Base-by-base conservation (phyloP, 2,888 invertebrate genomes). In the Nephrotoma appendiculata region DNA sequence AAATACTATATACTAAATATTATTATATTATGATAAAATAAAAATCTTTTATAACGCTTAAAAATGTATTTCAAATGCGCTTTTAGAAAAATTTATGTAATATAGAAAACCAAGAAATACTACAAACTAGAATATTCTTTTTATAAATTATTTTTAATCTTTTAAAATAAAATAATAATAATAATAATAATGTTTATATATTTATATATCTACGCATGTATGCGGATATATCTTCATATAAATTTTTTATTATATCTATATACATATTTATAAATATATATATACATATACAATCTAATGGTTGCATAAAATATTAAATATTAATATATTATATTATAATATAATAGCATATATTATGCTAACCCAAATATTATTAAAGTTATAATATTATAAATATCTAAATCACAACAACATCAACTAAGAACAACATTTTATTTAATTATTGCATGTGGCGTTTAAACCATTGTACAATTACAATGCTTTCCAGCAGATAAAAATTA, bases 81-180 rank as follows among this genome's bases (percentile, higher is more conserved):
- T 83, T 83, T 83, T 83, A 83, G 83, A 83, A 83, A 83, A 83
- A 83, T 83, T 83, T 83, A 83, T 83, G 83, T 83, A 83, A 41
- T 83, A 83, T 83, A 83, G 83, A 83, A 83, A 83, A 83, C 52
- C 52, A 57, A 57, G 52, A 57, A 57, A 57, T 57, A 57, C 52
- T 57, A 57, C 15, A 57, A 57, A 57, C 52, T 57, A 57, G 52
- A 57, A 57, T 57, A 57, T 57, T 57, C 52, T 57, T 57, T 57
- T 57, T 57, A 57, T 57, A 57, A 57, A 57, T 57, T 57, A 57
- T 15, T 57, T 57, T 57, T 57, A 57, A 57, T 57, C 52, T 57
- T 57, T 57, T 57, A 57, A 57, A 57, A 57, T 31, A 31, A 31
- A 31, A 31, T 31, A 31, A 31, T 31, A 31, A 31, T 31, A 31